Evolutionary conservation across 2,888 invertebrate species (phyloP), one percentile per base, ranked within the genome.

Genomic region (Strigamia crassipes): DNA sequence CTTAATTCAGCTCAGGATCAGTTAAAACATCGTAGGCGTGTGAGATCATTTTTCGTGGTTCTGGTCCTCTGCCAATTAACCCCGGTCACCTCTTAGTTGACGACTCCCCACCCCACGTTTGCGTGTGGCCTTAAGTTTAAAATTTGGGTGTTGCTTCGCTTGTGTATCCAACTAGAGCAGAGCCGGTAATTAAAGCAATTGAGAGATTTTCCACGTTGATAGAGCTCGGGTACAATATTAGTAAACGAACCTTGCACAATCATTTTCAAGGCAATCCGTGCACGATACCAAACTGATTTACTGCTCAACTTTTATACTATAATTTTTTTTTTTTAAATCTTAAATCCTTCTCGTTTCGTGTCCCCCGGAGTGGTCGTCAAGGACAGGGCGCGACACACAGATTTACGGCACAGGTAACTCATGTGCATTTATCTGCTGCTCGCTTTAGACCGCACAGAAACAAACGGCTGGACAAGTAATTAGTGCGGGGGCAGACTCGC

Each of bases 301-400:
- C 61, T 23, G 61, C 23, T 61, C 61, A 61, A 61, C 61, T 61
- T 61, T 23, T 61, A 18, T 23, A 61, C 18, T 12, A 61, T 12
- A 18, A n/a, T 61, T 61, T 61, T 61, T 61, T 61, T 38, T 38
- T 38, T 61, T 61, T 61, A n/a, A 46, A 21, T 61, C 61, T 61
- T 61, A 61, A 61, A 61, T 61, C 61, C 61, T 61, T 61, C 61
- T 61, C 61, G 61, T 61, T 23, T 23, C 61, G 23, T 61, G 61
- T 61, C 23, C 61, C 61, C 61, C 18, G 61, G 21, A 61, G 61
- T 61, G 61, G 61, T 61, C 61, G 61, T 23, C 61, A 61, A 61
- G 61, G 61, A 61, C 61, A 61, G 61, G 61, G 61, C 61, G 61
- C 61, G 61, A 61, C 61, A 61, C 61, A n/a, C 61, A 61, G 61